Evolutionary conservation across 2,113 vertebrate species (phyloP).

Genomic region (Upupa epops): DNA sequence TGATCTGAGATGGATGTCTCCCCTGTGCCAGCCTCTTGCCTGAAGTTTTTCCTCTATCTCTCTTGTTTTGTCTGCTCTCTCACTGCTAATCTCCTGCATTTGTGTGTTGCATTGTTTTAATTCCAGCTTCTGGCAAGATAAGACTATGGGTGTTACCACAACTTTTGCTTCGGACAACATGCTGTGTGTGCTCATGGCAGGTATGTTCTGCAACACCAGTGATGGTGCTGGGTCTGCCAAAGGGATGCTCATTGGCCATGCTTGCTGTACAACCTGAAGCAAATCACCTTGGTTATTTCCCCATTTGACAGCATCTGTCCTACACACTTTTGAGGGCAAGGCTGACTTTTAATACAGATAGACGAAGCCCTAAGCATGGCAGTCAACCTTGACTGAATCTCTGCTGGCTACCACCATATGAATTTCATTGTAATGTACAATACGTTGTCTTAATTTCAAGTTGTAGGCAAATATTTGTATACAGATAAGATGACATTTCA

Average conservation of each 20-base stretch:
- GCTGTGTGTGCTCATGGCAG: neutral
- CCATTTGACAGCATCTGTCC: neutral
- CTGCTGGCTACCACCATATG: neutral
- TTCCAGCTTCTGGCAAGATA: constrained; percentile 35
- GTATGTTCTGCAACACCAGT: neutral
- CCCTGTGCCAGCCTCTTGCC: neutral
- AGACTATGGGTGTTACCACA: neutral
- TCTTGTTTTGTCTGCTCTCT: constrained; percentile 21
- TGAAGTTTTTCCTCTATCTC: neutral
- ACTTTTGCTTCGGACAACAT: neutral
- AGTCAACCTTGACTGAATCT: neutral
- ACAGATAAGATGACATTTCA: constrained; percentile 30
- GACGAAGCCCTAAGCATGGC: neutral
- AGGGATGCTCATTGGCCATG: neutral
- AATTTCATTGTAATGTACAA: neutral
- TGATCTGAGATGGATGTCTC: neutral
- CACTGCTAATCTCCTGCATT: neutral
- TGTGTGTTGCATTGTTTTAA: neutral
- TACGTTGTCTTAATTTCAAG: neutral
- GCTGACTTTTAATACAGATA: neutral
- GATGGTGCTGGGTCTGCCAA: neutral
- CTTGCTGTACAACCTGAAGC: neutral
- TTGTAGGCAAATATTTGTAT: constrained; percentile 14
- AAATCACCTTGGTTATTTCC: neutral
- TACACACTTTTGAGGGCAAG: neutral